Evolutionary conservation across 2,888 invertebrate species (phyloP).

Genomic region (Limenitis camilla): DNA sequence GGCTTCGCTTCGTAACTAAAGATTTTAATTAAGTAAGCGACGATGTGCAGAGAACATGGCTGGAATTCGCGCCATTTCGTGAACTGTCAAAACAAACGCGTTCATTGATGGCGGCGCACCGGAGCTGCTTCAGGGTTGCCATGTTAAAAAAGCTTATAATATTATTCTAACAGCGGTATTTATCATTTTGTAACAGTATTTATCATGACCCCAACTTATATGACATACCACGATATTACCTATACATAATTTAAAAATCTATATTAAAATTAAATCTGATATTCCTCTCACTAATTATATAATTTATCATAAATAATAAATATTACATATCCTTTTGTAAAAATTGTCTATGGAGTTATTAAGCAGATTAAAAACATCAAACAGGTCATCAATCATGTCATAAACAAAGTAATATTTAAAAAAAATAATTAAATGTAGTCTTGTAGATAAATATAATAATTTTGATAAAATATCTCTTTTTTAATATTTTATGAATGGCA

Average conservation of each 20-base stretch:
- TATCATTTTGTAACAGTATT: too few relatives aligned
- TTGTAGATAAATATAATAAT: not conserved
- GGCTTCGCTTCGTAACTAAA: constrained; percentile 21
- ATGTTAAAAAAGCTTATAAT: not conserved
- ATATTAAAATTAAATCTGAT: too few relatives aligned
- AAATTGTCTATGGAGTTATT: too few relatives aligned
- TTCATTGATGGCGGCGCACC: constrained; percentile 31
- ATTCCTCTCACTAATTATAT: too few relatives aligned
- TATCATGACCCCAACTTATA: too few relatives aligned
- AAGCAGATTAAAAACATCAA: too few relatives aligned
- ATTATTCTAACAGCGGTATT: not conserved
- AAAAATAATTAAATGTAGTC: not conserved
- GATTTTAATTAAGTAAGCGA: constrained; percentile 32
- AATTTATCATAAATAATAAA: too few relatives aligned
- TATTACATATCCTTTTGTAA: too few relatives aligned
- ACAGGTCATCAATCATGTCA: too few relatives aligned
- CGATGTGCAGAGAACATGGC: constrained; percentile 29
- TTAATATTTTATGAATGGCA: not conserved
- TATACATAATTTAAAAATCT: too few relatives aligned
- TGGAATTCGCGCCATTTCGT: constrained; percentile 32
- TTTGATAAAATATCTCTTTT: not conserved
- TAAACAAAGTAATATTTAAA: too few relatives aligned
- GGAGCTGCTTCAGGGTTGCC: constrained; percentile 24
- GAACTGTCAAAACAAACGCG: constrained; percentile 40
- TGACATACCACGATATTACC: too few relatives aligned